Conservation (phyloP, 2,113 vertebrate species). For the Ceratotherium simum region DNA sequence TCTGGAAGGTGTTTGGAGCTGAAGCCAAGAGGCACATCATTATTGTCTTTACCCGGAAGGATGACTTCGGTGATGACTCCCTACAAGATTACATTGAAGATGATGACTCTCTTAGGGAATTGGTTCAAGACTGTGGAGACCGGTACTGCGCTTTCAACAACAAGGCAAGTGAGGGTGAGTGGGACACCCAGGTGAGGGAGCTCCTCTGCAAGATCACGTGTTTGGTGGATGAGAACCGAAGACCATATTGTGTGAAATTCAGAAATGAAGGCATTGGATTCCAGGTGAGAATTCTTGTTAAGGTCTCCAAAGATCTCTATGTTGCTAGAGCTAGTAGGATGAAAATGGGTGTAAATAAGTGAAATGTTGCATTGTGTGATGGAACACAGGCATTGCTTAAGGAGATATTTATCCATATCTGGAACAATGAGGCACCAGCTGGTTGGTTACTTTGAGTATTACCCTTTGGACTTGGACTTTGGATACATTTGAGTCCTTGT, state of each 20-base stretch:
- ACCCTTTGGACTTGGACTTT: background rate
- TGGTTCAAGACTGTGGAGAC: background rate
- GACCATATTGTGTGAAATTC: background rate
- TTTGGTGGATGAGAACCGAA: background rate
- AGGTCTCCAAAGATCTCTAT: background rate
- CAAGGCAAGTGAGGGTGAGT: background rate
- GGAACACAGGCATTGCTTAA: background rate
- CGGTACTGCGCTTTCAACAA: background rate
- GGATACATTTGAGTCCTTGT: background rate
- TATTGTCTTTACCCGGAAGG: slow-evolving; percentile 43
- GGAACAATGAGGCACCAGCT: background rate
- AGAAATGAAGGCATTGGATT: background rate
- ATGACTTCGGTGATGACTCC: background rate
- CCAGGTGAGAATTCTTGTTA: slow-evolving; percentile 6
- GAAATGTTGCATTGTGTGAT: background rate
- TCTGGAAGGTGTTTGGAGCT: background rate
- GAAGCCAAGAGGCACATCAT: background rate
- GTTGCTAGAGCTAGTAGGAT: background rate
- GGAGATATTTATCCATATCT: background rate
- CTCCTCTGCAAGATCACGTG: fast-evolving
- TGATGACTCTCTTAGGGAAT: fast-evolving
- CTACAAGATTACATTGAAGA: background rate
- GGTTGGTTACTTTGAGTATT: background rate
- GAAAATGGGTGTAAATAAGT: background rate
- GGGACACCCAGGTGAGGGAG: fast-evolving